These are phyloP conservation scores for Drosophila mettleri DNA, from an alignment of 2,888 invertebrate genomes.

Conservation along the genomic window DNA sequence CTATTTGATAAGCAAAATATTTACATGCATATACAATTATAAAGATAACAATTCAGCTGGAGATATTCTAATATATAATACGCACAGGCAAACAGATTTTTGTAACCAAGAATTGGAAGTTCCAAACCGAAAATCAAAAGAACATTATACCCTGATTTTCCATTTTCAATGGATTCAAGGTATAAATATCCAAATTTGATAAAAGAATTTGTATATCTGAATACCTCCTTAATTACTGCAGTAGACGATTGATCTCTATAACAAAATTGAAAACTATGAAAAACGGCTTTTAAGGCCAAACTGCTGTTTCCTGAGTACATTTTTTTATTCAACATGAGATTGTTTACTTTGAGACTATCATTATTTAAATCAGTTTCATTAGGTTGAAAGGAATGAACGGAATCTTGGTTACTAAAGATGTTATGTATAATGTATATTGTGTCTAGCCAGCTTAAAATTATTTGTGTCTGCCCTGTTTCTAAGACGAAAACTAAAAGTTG, in stretches of 20 bases:
- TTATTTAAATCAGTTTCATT: constrained; percentile 5
- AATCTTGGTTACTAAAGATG: neutral
- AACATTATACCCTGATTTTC: no score
- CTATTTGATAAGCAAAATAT: constrained; percentile 38
- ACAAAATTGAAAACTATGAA: neutral
- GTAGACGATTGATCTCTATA: neutral
- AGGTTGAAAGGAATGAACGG: neutral
- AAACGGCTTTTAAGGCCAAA: no score
- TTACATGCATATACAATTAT: constrained; percentile 4
- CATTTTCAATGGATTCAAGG: neutral
- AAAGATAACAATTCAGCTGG: constrained; percentile 28
- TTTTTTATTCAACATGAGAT: neutral
- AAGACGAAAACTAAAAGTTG: constrained; percentile 20
- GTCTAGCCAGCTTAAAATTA: constrained; percentile 21
- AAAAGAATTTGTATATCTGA: no score
- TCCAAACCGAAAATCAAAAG: no score
- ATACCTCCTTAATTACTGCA: neutral
- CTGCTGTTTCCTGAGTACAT: no score
- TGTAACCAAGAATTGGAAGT: constrained; percentile 3
- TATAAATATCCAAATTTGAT: no score
- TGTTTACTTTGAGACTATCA: neutral
- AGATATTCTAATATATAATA: constrained; percentile 5
- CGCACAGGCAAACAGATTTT: neutral
- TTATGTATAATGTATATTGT: constrained; percentile 10
- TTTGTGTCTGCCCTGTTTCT: constrained; percentile 18